Conservation (phyloP, 2,797 vertebrate species). For the Philypnodon macrostomus region DNA sequence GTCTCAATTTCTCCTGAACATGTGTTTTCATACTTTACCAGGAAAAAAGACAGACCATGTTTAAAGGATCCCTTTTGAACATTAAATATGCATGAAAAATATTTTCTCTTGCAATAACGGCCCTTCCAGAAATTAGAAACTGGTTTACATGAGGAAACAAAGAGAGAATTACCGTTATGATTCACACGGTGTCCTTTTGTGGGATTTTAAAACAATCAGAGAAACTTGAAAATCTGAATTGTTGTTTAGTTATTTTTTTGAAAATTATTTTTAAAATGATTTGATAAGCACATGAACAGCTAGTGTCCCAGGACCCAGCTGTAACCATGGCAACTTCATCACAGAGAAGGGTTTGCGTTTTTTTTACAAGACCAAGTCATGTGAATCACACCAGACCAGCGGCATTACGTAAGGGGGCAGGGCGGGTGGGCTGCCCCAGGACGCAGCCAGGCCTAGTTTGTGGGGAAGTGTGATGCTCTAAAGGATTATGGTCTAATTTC, state of each 20-base stretch:
- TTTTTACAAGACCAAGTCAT: constrained; percentile 69
- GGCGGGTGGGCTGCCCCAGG: constrained; percentile 45
- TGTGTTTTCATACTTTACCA: constrained; percentile 24
- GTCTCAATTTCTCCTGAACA: constrained; percentile 33
- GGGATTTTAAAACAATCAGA: background rate
- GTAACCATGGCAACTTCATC: constrained; percentile 57
- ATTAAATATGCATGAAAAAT: too few relatives aligned
- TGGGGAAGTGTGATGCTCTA: constrained; percentile 41
- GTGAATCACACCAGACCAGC: constrained; percentile 77
- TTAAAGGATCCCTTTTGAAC: too few relatives aligned
- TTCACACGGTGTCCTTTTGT: too few relatives aligned
- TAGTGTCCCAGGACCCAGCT: constrained; percentile 29
- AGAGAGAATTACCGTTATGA: too few relatives aligned
- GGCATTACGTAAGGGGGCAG: constrained; percentile 69
- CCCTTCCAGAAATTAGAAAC: too few relatives aligned
- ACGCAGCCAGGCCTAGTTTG: constrained; percentile 38
- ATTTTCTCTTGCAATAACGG: too few relatives aligned
- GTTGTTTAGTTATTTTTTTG: background rate
- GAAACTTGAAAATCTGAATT: background rate
- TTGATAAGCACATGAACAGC: constrained; percentile 15
- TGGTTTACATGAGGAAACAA: too few relatives aligned
- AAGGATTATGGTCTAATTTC: constrained; percentile 57
- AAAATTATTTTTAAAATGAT: background rate
- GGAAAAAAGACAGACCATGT: background rate
- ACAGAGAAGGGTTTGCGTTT: constrained; percentile 51